Conservation (phyloP, 2,113 vertebrate genomes). For the Galeopterus variegatus region DNA sequence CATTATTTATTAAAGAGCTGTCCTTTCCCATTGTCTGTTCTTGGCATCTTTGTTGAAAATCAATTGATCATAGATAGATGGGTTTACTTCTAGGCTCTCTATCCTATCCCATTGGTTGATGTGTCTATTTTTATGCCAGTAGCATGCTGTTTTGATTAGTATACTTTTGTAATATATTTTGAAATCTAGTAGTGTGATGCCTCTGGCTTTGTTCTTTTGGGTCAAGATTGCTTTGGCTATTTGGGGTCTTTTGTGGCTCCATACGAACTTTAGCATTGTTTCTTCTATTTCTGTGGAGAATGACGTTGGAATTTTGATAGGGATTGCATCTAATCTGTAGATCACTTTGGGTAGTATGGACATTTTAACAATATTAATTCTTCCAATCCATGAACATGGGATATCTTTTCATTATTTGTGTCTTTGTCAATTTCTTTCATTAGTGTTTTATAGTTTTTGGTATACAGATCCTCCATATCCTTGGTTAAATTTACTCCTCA, state of each 20-base stretch:
- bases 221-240: not conserved
- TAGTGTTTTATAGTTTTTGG: not conserved
- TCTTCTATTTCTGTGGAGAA: not conserved
- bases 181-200: not conserved
- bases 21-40: not conserved
- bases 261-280: not conserved
- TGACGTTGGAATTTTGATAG: not conserved
- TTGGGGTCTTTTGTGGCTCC: not conserved
- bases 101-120: not conserved
- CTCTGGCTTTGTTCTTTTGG: not conserved
- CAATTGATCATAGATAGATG: not conserved
- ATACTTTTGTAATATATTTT: not conserved
- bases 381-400: not conserved
- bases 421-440: not conserved
- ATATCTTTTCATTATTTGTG: not conserved
- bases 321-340: not conserved
- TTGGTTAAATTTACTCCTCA: not conserved
- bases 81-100: not conserved
- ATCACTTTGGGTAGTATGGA: not conserved
- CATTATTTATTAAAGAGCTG: not conserved
- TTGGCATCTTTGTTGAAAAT: not conserved
- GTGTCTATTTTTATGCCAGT: not conserved
- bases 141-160: not conserved
- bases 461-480: not conserved
- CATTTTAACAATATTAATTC: not conserved